Evolutionary conservation across 2,797 vertebrate species (phyloP).

Genomic region (Liparis tanakae): DNA sequence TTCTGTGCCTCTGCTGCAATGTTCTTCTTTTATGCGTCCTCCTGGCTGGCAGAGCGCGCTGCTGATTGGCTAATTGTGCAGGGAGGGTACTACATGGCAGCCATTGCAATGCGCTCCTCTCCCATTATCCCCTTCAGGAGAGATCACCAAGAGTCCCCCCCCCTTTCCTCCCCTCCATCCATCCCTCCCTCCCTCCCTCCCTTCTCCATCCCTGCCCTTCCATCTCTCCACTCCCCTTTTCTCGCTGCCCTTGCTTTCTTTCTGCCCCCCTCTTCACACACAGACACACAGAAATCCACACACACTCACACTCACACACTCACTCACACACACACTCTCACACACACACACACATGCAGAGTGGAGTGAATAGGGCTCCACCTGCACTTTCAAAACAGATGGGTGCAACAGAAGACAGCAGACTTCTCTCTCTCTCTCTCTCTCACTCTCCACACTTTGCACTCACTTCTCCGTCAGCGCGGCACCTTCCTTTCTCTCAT

Average conservation of each 20-base stretch:
- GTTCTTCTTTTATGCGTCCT: slow-evolving; percentile 90
- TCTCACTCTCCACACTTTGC: slow-evolving; percentile 69
- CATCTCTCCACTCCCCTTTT: slow-evolving; percentile 76
- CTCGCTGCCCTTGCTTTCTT: slow-evolving; percentile 79
- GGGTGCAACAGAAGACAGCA: slow-evolving; percentile 85
- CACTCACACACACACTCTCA: slow-evolving; percentile 59
- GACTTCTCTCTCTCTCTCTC: slow-evolving; percentile 63
- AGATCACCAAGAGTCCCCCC: slow-evolving; percentile 76
- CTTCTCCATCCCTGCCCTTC: slow-evolving; percentile 80
- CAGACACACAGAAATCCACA: slow-evolving; percentile 67
- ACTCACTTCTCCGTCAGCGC: slow-evolving; percentile 53
- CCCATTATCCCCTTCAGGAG: slow-evolving; percentile 88
- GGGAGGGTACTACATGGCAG: slow-evolving; percentile 88
- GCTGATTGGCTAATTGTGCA: slow-evolving; percentile 90
- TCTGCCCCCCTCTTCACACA: slow-evolving; percentile 69
- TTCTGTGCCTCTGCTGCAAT: slow-evolving; percentile 90
- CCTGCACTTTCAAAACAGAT: slow-evolving; percentile 88
- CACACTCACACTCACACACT: slow-evolving; percentile 58
- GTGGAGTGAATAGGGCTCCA: slow-evolving; percentile 86
- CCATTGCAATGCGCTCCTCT: slow-evolving; percentile 86
- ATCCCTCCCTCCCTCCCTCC: slow-evolving; percentile 72
- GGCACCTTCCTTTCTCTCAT: slow-evolving; percentile 54
- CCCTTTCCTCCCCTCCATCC: slow-evolving; percentile 54
- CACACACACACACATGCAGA: slow-evolving; percentile 69
- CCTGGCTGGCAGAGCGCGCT: slow-evolving; percentile 82